Evolutionary conservation across 2,797 vertebrate species (phyloP), one percentile per base, ranked within the genome.

Genomic region (Squalus acanthias): DNA sequence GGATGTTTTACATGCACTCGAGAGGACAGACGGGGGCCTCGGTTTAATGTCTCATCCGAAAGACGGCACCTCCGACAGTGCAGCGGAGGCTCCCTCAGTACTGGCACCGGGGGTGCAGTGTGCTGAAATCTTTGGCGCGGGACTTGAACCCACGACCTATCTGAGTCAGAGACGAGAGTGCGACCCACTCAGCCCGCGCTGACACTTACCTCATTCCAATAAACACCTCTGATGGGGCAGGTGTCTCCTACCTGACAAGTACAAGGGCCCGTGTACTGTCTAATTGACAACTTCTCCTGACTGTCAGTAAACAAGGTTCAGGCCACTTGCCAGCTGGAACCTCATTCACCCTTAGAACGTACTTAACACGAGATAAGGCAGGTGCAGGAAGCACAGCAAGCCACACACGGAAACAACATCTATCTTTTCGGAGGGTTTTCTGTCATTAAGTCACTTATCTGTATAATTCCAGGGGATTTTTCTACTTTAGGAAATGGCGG

Each of bases 381-480:
- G 65, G 67, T 67, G 92, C 57, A 94, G 92, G 92, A 89, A 89
- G 29, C 53, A 24, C n/a, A 17, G n/a, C 33, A 39, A 94, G 65
- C 92, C 92, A 94, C n/a, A 67, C 60, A 50, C 17, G 10, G 53
- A 39, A 67, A 26, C 65, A 94, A 70, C 92, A 94, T 94, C 67
- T 46, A 94, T 94, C 92, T 94, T 69, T 60, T 46, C 8, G 33
- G 7, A 94, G 63, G 65, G 67, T 50, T 39, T 94, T 69, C 63
- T 94, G 92, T 94, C 92, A 46, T 60, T 94, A 24, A 94, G 92
- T 94, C 63, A 94, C n/a, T 67, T 94, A 94, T 94, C 92, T 94
- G 65, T 94, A 69, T 70, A 69, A 94, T 69, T 94, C n/a, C 92
- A 94, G 92, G 60, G 63, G 29, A 10, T 5, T 94, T 69, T 39